Evolutionary conservation across 1,140 invertebrate species (phyloP).

Genomic region (Gonatopus flavifemur): DNA sequence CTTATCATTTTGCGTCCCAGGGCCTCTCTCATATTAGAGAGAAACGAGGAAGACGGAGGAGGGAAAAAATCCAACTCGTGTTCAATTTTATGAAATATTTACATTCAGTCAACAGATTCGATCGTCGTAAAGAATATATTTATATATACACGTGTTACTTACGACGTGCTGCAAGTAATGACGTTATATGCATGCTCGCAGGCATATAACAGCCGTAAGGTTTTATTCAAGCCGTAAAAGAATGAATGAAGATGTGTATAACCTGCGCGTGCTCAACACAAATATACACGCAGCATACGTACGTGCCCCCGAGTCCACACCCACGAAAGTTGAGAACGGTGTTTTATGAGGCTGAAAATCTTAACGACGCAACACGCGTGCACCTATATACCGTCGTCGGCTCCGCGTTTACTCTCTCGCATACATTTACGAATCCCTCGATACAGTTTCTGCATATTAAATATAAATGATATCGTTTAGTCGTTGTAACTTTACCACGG

Average conservation of each 20-base stretch:
- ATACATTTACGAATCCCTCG: too few species aligned
- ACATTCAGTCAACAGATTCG: slow-evolving; percentile 19
- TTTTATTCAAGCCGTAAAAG: too few species aligned
- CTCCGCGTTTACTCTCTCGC: too few species aligned
- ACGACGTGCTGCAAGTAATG: slow-evolving; percentile 32
- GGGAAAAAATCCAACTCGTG: too few species aligned
- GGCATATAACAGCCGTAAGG: background rate
- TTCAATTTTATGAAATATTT: too few species aligned
- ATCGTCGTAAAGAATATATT: slow-evolving; percentile 11
- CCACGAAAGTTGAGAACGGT: slow-evolving; percentile 17
- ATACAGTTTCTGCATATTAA: slow-evolving; percentile 26
- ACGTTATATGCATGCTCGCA: slow-evolving; percentile 13
- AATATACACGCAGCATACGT: too few species aligned
- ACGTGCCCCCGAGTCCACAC: background rate
- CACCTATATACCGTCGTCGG: slow-evolving; percentile 14
- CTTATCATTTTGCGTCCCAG: too few species aligned
- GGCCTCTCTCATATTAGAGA: too few species aligned
- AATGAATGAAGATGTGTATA: slow-evolving; percentile 8
- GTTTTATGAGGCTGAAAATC: slow-evolving; percentile 23
- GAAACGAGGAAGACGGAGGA: too few species aligned
- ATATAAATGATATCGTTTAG: slow-evolving; percentile 30
- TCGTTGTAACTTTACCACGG: too few species aligned
- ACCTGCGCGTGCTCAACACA: slow-evolving; percentile 20
- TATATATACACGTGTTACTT: slow-evolving; percentile 31
- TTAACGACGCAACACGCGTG: slow-evolving; percentile 13